A percentile compares a stretch with the other conserved stretches of the same genome.
These are phyloP conservation scores for Leptopilina boulardi DNA, from an alignment of 1,140 invertebrate species.

Conservation along the genomic window DNA sequence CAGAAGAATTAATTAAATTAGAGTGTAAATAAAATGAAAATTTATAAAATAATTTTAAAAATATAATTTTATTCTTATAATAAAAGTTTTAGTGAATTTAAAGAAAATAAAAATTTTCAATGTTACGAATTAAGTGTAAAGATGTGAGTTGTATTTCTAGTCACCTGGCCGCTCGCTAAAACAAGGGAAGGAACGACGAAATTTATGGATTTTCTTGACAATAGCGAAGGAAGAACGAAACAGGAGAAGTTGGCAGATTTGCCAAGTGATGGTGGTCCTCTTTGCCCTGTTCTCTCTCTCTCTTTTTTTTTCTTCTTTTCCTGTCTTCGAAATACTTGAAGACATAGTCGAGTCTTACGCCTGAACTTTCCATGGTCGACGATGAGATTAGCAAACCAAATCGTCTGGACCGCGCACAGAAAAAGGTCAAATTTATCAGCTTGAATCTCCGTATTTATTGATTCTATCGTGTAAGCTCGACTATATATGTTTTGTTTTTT, in stretches of 20 bases:
- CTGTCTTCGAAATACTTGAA: background rate
- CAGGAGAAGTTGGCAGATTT: constrained; percentile 62
- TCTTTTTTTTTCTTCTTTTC: constrained; percentile 25
- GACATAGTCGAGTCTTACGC: constrained; percentile 7
- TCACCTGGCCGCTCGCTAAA: constrained; percentile 37
- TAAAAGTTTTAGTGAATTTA: background rate
- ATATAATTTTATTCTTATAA: too few species aligned
- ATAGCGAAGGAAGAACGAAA: constrained; percentile 54
- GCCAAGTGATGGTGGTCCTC: constrained; percentile 52
- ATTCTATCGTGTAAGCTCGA: background rate
- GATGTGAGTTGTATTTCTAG: background rate
- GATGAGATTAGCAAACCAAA: constrained; percentile 29
- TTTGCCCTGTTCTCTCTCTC: constrained; percentile 2
- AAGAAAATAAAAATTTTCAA: background rate
- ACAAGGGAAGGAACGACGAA: constrained; percentile 46
- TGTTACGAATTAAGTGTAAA: background rate
- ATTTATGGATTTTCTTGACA: constrained; percentile 66
- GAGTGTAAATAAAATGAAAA: too few species aligned
- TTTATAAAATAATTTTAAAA: too few species aligned
- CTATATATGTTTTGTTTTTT: background rate
- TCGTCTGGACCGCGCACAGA: background rate
- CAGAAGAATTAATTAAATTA: too few species aligned
- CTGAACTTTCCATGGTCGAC: background rate
- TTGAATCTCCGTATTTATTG: background rate
- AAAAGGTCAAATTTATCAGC: constrained; percentile 15